Evolutionary conservation across 2,888 invertebrate genomes (phyloP).

Genomic region (Poecilus cupreus): DNA sequence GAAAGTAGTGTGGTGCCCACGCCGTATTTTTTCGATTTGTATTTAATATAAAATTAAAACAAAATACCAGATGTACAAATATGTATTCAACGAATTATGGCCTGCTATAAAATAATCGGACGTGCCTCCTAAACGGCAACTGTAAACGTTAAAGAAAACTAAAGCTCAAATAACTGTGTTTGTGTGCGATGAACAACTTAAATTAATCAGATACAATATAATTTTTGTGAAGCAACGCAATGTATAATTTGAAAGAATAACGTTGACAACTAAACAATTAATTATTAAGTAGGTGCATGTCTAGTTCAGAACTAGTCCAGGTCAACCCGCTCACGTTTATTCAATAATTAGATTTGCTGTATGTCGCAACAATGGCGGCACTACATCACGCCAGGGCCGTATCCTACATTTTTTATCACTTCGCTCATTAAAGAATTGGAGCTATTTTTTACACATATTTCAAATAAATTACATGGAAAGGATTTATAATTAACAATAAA

Average conservation of each 20-base stretch:
- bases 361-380: constrained; percentile 6
- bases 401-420: not conserved
- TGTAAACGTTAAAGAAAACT: not conserved
- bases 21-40: too few species aligned
- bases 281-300: constrained; percentile 44
- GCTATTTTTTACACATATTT: not conserved
- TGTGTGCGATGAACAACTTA: not conserved
- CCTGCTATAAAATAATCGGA: too few species aligned
- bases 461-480: not conserved
- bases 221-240: constrained; percentile 16
- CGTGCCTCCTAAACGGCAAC: not conserved
- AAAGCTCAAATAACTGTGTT: not conserved
- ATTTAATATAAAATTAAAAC: too few species aligned
- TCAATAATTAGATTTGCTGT: constrained; percentile 44
- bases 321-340: constrained; percentile 37
- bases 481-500: not conserved
- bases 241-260: constrained; percentile 45
- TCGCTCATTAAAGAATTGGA: too few species aligned
- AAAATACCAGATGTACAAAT: too few species aligned
- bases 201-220: constrained; percentile 1
- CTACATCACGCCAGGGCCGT: constrained; percentile 4
- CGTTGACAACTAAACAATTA: constrained; percentile 47
- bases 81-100: too few species aligned
- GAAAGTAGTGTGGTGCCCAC: too few species aligned
- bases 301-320: constrained; percentile 38